Conservation (phyloP, 2,888 invertebrate species). For the Pecten maximus region DNA sequence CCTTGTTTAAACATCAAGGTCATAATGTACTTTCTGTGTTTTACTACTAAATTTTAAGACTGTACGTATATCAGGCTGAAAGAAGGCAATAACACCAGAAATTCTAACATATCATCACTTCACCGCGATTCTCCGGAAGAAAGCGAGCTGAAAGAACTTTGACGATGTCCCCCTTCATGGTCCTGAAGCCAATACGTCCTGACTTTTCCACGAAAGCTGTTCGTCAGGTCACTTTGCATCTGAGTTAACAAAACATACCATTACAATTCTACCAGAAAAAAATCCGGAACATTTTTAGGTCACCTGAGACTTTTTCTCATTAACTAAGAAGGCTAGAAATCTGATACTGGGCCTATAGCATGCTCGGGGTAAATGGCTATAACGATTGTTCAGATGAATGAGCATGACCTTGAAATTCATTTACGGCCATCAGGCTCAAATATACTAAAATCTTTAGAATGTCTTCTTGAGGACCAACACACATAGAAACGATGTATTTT, state of each 20-base stretch:
- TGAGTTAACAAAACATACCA: neutral
- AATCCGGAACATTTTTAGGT: neutral
- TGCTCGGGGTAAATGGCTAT: neutral
- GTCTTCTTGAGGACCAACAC: too few relatives aligned
- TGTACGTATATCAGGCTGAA: too few relatives aligned
- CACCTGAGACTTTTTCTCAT: neutral
- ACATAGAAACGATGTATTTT: too few relatives aligned
- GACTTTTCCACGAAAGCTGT: conserved; percentile 55
- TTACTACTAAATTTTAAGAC: too few relatives aligned
- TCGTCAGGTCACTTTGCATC: conserved; percentile 56
- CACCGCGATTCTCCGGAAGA: neutral
- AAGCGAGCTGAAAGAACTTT: conserved; percentile 33
- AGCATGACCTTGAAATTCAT: too few relatives aligned
- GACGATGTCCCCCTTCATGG: conserved; percentile 48
- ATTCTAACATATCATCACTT: neutral
- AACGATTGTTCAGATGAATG: too few relatives aligned
- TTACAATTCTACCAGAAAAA: neutral
- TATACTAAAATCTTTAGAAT: too few relatives aligned
- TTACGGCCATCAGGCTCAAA: too few relatives aligned
- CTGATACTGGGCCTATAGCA: neutral
- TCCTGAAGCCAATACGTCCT: conserved; percentile 62
- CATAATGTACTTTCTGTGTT: too few relatives aligned
- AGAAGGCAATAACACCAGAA: too few relatives aligned
- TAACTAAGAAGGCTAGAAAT: neutral
- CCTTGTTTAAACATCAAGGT: too few relatives aligned